Percentiles rank a stretch among this genome's conserved stretches.
phyloP scores from a whole-genome alignment of 2,888 invertebrate species.

The Palloptera scutellata region DNA sequence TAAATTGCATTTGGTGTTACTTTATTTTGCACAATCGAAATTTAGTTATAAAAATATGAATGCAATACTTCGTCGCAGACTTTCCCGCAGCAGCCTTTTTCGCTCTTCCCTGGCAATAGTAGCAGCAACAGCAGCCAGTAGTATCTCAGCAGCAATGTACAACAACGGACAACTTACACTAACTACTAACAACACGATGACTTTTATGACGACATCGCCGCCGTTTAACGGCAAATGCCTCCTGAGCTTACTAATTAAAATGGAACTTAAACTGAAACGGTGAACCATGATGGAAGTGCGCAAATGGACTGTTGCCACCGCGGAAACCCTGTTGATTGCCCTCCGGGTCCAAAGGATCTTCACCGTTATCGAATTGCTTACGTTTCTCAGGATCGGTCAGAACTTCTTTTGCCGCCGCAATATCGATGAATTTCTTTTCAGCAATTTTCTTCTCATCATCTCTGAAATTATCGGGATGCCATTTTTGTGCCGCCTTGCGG shows the following conservation, averaged over 20 bases:
- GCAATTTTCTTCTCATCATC: constrained; percentile 92
- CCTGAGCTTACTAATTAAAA: constrained; percentile 76
- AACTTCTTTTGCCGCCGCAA: constrained; percentile 97
- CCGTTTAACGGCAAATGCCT: too few relatives aligned
- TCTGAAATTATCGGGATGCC: constrained; percentile 97
- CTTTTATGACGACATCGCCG: too few relatives aligned
- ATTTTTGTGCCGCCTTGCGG: constrained; percentile 94
- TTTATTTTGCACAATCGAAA: too few relatives aligned
- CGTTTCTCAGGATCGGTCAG: constrained; percentile 90
- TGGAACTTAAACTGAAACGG: constrained; percentile 98
- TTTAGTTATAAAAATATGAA: too few relatives aligned
- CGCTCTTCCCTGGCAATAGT: too few relatives aligned
- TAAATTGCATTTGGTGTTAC: too few relatives aligned
- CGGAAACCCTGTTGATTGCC: constrained; percentile 67
- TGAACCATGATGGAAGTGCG: constrained; percentile 83
- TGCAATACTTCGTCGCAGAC: too few relatives aligned
- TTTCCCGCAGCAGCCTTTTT: too few relatives aligned
- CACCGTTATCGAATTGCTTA: constrained; percentile 91
- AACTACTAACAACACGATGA: too few relatives aligned
- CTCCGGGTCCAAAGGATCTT: constrained; percentile 98
- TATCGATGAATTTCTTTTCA: constrained; percentile 97
- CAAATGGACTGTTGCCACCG: constrained; percentile 76
- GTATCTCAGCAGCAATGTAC: too few relatives aligned
- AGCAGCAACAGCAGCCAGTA: too few relatives aligned
- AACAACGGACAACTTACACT: too few relatives aligned